Evolutionary conservation across 2,113 vertebrate genomes (phyloP).

Genomic region (Brachionichthys hirsutus): DNA sequence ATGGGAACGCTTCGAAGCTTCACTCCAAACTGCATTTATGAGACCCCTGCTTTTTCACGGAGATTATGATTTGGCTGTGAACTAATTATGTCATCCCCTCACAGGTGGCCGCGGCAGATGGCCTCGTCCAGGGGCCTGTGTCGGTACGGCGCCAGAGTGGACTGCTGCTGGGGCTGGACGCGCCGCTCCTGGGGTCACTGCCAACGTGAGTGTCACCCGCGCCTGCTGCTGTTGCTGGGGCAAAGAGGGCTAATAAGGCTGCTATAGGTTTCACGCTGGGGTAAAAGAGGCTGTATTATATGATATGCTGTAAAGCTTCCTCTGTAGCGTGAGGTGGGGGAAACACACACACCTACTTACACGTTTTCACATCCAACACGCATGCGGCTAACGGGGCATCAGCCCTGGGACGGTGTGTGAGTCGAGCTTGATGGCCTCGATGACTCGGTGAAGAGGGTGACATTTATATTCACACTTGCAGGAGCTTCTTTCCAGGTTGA

Average conservation of each 20-base stretch:
- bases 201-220: constrained; percentile 88
- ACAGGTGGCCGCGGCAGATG: constrained; percentile 93
- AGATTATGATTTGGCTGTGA: constrained; percentile 44
- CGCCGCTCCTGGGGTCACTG: constrained; percentile 91
- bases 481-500: constrained; percentile 38
- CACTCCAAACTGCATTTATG: constrained; percentile 18
- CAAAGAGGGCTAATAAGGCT: constrained; percentile 68
- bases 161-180: constrained; percentile 99
- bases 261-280: constrained; percentile 62
- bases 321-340: not conserved
- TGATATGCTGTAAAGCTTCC: constrained; percentile 3
- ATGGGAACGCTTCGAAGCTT: constrained; percentile 11
- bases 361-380: constrained; percentile 23
- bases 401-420: constrained; percentile 45
- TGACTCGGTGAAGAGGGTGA: constrained; percentile 13
- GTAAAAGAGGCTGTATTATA: constrained; percentile 41
- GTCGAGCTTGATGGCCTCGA: constrained; percentile 55
- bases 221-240: constrained; percentile 62
- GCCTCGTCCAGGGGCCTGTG: constrained; percentile 87
- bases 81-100: constrained; percentile 55
- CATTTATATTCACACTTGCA: constrained; percentile 35
- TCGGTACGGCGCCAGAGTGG: constrained; percentile 87
- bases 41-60: constrained; percentile 34
- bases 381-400: constrained; percentile 24
- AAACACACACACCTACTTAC: constrained; percentile 6